Percentiles rank a stretch among this genome's conserved stretches.
Conservation (phyloP, 2,797 vertebrate genomes). For the Sebastiscus albofasciatus region DNA sequence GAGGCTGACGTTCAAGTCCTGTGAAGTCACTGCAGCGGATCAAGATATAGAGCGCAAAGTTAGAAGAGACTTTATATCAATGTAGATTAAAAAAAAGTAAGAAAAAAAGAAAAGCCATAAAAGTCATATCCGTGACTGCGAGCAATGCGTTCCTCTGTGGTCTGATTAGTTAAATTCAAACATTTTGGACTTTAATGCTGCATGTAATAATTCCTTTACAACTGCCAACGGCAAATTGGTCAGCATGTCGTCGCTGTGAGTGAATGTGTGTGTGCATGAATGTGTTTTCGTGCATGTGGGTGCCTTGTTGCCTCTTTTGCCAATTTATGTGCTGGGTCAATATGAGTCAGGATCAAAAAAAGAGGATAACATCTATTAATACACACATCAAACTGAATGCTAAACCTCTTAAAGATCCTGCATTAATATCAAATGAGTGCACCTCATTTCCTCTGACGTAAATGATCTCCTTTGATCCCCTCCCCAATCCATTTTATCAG, state of each 20-base stretch:
- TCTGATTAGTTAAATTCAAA: constrained; percentile 23
- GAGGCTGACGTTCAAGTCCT: constrained; percentile 27
- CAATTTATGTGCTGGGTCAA: neutral
- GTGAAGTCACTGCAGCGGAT: constrained; percentile 47
- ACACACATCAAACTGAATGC: constrained; percentile 22
- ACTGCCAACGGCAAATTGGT: neutral
- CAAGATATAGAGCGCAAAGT: constrained; percentile 48
- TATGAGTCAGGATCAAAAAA: constrained; percentile 16
- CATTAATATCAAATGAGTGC: constrained; percentile 28
- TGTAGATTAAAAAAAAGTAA: neutral
- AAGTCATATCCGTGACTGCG: constrained; percentile 27
- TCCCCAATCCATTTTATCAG: constrained; percentile 4
- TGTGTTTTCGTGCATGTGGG: neutral
- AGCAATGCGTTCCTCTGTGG: constrained; percentile 11
- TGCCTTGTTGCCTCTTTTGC: neutral
- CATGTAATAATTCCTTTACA: constrained; percentile 16
- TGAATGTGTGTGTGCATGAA: neutral
- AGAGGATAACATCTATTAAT: constrained; percentile 2
- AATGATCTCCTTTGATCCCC: constrained; percentile 19
- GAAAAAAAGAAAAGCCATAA: constrained; percentile 4
- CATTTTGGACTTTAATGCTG: constrained; percentile 12
- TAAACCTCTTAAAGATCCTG: constrained; percentile 15
- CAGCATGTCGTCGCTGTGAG: neutral
- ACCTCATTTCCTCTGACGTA: constrained; percentile 24
- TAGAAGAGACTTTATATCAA: constrained; percentile 26